phyloP scores from a whole-genome alignment of 2,888 invertebrate species.

The Synergus laeviventris region DNA sequence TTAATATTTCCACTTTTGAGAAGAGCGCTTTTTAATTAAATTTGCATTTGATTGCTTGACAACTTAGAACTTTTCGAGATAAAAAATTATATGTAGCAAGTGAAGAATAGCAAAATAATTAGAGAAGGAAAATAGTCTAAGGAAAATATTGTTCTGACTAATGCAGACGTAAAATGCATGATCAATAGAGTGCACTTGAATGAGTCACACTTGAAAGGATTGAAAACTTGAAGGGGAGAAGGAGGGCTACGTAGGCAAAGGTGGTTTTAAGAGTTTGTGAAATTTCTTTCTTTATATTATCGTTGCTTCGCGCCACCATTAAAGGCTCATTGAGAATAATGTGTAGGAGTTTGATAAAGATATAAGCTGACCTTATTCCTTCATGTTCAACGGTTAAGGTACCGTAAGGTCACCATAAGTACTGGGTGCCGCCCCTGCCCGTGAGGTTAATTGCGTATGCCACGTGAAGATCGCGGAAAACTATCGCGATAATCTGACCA shows the following conservation, averaged over 20 bases:
- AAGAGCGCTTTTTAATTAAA: not conserved
- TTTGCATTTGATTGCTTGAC: not conserved
- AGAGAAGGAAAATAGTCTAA: not conserved
- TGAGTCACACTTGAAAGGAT: conserved; percentile 28
- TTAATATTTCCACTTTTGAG: not conserved
- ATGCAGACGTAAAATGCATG: not conserved
- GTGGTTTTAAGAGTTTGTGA: conserved; percentile 19
- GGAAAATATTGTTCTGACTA: not conserved
- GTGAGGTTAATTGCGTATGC: conserved; percentile 22
- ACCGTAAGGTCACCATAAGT: conserved; percentile 43
- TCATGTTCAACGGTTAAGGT: conserved; percentile 42
- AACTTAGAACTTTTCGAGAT: no score
- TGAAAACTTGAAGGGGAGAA: not conserved
- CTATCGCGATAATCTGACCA: not conserved
- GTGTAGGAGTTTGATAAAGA: conserved; percentile 56
- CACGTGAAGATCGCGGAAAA: conserved; percentile 10
- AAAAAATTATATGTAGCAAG: no score
- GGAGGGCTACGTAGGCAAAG: not conserved
- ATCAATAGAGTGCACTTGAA: conserved; percentile 17
- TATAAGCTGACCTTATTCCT: conserved; percentile 44
- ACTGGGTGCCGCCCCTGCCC: conserved; percentile 24
- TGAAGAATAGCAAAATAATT: no score
- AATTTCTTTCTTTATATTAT: conserved; percentile 40
- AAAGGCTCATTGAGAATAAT: conserved; percentile 55
- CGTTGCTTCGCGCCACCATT: conserved; percentile 41